Evolutionary conservation across 2,888 invertebrate species (phyloP), one percentile per base, ranked within the genome.

Genomic region (Spialia ferax): DNA sequence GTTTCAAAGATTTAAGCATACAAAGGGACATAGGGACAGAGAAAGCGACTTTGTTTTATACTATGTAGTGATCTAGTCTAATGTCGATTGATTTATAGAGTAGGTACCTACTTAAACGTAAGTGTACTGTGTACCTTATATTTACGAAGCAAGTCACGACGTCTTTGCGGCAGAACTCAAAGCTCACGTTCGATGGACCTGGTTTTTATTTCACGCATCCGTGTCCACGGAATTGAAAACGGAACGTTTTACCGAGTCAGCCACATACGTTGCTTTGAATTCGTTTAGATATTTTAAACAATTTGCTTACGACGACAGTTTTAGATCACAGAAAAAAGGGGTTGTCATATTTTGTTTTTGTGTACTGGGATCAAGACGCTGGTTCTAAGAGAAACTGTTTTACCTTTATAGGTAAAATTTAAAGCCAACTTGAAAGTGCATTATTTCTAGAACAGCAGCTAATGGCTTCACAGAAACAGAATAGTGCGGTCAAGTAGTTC

Each of bases 191-290:
- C 45, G 61, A 61, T 15, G 61, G 29, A 26, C 20, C 10, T 32
- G 26, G 50, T 11, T 50, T 59, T 61, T 50, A 61, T 61, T 61
- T 61, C 61, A 61, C 61, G 61, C 61, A 61, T 50, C 50, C 61
- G 32, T 32, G 32, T 61, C 32, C 32, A 61, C 32, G 50, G 61
- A 61, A 61, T 61, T 61, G 61, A 61, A 61, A 61, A 61, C 50
- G 61, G 61, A 61, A 32, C 61, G 32, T 61, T 50, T 50, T 22
- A 20, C 50, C 22, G 50, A 50, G 10, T 32, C 61, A 50, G 48
- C 50, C 22, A n/a, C 48, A 32, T 18, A 22, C 32, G 32, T 15
- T 35, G 4, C 15, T 35, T 35, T 32, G 35, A 50, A 48, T 20
- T 60, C 26, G 29, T 62, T 62, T 52, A 15, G 8, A 35, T 62